These are phyloP conservation scores for Lytechinus variegatus DNA, from an alignment of 35 echinoderm and acorn worm genomes.

Conservation along the genomic window DNA sequence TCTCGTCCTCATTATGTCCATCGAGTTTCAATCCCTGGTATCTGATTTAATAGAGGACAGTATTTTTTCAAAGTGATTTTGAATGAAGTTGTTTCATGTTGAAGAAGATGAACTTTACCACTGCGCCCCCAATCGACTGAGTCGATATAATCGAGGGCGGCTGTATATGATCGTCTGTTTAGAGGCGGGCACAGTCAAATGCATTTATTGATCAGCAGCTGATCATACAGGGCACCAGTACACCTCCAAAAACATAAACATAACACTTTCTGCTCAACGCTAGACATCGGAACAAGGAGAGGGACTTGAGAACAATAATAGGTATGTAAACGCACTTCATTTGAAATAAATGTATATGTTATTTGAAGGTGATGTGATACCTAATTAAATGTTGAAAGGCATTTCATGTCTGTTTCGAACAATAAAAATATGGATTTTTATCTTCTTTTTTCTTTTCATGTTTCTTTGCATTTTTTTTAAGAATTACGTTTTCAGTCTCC, in stretches of 20 bases:
- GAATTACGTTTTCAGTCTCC: too few species aligned
- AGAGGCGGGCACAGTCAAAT: conserved; percentile 3
- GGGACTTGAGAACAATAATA: background rate
- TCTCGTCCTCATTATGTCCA: too few species aligned
- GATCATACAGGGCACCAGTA: background rate
- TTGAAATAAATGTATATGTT: background rate
- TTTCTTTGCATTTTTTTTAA: too few species aligned
- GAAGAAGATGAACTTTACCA: background rate
- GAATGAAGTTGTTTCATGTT: background rate
- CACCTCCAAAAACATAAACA: too few species aligned
- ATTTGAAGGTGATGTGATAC: too few species aligned
- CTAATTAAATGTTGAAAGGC: too few species aligned
- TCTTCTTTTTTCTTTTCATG: too few species aligned
- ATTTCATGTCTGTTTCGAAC: too few species aligned
- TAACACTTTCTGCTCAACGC: background rate
- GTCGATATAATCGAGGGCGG: background rate
- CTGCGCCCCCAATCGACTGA: background rate
- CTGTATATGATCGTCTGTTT: background rate
- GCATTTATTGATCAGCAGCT: conserved; percentile 18
- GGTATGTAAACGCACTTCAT: background rate
- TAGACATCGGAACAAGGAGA: background rate
- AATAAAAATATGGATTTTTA: too few species aligned
- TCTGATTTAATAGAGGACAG: background rate
- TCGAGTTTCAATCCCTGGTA: background rate
- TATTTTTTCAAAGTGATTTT: background rate